phyloP scores from a whole-genome alignment of 1,140 invertebrate genomes.

The Atta texana region DNA sequence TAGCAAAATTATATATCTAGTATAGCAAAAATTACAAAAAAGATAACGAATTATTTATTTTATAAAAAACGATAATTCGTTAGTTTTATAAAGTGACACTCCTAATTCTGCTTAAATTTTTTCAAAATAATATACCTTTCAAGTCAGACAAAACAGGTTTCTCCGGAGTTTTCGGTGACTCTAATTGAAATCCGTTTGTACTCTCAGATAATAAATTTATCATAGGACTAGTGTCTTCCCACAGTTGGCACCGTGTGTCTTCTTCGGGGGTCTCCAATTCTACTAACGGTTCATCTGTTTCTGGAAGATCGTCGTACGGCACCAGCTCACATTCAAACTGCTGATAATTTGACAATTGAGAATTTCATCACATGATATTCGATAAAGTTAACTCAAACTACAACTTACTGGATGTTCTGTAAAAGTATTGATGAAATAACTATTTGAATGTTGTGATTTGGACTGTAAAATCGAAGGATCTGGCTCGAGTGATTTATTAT shows the following conservation, averaged over 20 bases:
- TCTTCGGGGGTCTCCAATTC: constrained; percentile 83
- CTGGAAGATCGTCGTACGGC: constrained; percentile 84
- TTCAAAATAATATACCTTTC: constrained; percentile 40
- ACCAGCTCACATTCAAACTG: constrained; percentile 83
- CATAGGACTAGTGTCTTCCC: constrained; percentile 79
- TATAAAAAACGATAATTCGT: too few species aligned
- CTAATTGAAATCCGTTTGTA: constrained; percentile 71
- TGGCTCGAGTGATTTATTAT: constrained; percentile 64
- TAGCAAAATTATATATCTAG: too few species aligned
- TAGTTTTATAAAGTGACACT: too few species aligned
- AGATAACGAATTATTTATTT: too few species aligned
- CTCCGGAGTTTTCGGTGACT: constrained; percentile 74
- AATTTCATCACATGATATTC: background rate
- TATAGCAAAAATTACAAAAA: too few species aligned
- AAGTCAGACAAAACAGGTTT: constrained; percentile 61
- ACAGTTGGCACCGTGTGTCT: constrained; percentile 77
- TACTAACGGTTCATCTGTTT: constrained; percentile 82
- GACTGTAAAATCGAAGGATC: constrained; percentile 71
- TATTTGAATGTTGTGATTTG: constrained; percentile 76
- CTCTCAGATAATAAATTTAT: constrained; percentile 72
- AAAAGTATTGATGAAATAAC: constrained; percentile 83
- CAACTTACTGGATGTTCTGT: constrained; percentile 75
- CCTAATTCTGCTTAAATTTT: too few species aligned
- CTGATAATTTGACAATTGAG: background rate
- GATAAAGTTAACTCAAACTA: background rate